phyloP scores from a whole-genome alignment of 2,888 invertebrate genomes.

The Aphelenchoides bicaudatus region DNA sequence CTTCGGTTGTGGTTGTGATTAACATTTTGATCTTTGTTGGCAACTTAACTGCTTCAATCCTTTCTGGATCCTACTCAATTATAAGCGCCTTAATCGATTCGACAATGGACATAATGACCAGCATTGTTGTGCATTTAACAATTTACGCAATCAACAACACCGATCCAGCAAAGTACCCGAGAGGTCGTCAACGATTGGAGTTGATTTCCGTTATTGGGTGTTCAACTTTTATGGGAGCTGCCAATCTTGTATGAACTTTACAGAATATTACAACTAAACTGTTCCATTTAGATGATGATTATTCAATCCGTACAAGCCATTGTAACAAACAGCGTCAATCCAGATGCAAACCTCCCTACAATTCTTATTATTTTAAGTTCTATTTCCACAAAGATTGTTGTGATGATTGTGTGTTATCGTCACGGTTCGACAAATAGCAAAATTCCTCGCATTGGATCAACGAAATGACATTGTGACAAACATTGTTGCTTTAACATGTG shows the following conservation, averaged over 20 bases:
- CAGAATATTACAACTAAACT: neutral
- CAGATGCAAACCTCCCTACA: slow-evolving; percentile 47
- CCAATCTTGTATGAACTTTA: neutral
- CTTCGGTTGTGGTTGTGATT: slow-evolving; percentile 43
- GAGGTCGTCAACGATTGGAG: slow-evolving; percentile 60
- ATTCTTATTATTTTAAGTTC: slow-evolving; percentile 46
- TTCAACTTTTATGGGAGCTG: slow-evolving; percentile 61
- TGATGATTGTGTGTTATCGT: slow-evolving; percentile 50
- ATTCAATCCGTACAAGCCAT: slow-evolving; percentile 61
- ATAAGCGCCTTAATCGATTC: slow-evolving; percentile 65
- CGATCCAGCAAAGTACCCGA: slow-evolving; percentile 47
- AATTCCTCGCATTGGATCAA: slow-evolving; percentile 63
- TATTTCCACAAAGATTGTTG: slow-evolving; percentile 44
- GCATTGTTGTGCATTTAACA: slow-evolving; percentile 57
- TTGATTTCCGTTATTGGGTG: slow-evolving; percentile 64
- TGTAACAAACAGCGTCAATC: slow-evolving; percentile 33
- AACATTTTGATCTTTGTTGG: slow-evolving; percentile 50
- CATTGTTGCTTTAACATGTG: slow-evolving; percentile 62
- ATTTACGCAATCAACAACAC: slow-evolving; percentile 49
- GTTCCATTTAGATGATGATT: slow-evolving; percentile 59
- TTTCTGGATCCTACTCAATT: slow-evolving; percentile 64
- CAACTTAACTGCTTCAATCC: slow-evolving; percentile 61
- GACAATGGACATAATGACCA: slow-evolving; percentile 63
- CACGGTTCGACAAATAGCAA: slow-evolving; percentile 37
- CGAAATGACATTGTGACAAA: slow-evolving; percentile 65